A percentile compares a stretch with the other conserved stretches of the same genome.
Conservation (phyloP, 64 coral and sea anemone genomes). For the Pocillopora verrucosa region DNA sequence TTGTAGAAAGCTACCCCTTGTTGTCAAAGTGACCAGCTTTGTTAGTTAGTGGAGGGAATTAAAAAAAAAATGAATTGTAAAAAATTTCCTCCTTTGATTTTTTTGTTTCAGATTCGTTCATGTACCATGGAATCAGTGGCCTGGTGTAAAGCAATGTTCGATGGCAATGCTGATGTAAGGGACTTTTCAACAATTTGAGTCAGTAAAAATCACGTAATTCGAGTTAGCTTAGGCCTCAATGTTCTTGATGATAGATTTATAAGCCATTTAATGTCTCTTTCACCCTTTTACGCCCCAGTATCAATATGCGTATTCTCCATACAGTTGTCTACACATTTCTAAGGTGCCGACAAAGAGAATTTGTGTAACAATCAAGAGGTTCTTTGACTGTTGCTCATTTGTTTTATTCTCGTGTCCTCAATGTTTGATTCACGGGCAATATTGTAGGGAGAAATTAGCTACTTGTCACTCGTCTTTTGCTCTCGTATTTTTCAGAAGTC, state of each 20-base stretch:
- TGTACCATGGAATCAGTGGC: constrained; percentile 68
- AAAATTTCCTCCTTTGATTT: background rate
- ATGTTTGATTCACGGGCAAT: background rate
- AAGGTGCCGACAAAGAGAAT: no score
- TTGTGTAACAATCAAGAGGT: no score
- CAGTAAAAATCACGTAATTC: no score
- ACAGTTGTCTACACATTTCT: no score
- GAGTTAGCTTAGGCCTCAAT: background rate
- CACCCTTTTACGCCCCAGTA: no score
- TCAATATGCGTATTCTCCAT: no score
- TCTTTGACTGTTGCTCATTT: no score
- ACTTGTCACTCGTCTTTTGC: background rate
- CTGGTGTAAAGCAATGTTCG: constrained; percentile 85
- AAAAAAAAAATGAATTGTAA: background rate
- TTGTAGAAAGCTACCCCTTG: no score
- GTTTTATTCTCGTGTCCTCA: no score
- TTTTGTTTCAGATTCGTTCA: constrained; percentile 63
- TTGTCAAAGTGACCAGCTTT: background rate
- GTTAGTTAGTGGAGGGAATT: background rate
- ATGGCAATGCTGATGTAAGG: constrained; percentile 46
- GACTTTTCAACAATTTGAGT: background rate
- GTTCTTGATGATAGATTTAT: no score
- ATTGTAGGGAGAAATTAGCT: background rate
- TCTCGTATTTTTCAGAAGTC: constrained; percentile 17
- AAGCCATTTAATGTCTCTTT: no score